phyloP scores from a whole-genome alignment of 2,888 invertebrate species.

The Chymomyza caudatula region DNA sequence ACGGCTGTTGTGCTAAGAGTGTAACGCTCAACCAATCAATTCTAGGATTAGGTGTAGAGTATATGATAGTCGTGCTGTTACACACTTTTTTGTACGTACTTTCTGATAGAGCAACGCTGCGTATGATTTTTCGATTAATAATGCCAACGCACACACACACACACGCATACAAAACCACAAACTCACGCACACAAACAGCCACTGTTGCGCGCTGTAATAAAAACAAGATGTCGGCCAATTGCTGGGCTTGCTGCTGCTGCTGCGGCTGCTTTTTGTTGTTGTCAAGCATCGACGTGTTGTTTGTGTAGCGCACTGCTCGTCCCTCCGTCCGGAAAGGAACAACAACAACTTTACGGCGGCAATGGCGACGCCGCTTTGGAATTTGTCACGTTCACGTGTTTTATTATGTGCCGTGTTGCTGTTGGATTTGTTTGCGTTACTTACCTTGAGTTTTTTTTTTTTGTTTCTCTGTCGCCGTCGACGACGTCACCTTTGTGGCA shows the following conservation, averaged over 20 bases:
- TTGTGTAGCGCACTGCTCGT: constrained; percentile 32
- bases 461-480: background rate
- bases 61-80: background rate
- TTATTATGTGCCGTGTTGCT: constrained; percentile 46
- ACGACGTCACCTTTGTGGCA: constrained; percentile 9
- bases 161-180: background rate
- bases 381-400: constrained; percentile 75
- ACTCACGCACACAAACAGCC: constrained; percentile 9
- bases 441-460: constrained; percentile 24
- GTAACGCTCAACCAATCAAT: too few relatives aligned
- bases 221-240: constrained; percentile 58
- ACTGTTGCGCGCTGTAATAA: constrained; percentile 46
- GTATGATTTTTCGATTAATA: constrained; percentile 67
- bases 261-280: constrained; percentile 32
- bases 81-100: constrained; percentile 10
- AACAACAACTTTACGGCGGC: constrained; percentile 16
- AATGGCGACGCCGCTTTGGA: constrained; percentile 56
- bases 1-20: too few relatives aligned
- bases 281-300: constrained; percentile 32
- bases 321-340: too few relatives aligned
- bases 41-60: too few relatives aligned
- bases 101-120: too few relatives aligned
- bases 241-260: constrained; percentile 10
- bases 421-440: background rate
- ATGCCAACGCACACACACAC: background rate